Evolutionary conservation across 92 coral and sea anemone species (phyloP), one percentile per base, ranked within the genome.

Genomic region (Muricea muricata): DNA sequence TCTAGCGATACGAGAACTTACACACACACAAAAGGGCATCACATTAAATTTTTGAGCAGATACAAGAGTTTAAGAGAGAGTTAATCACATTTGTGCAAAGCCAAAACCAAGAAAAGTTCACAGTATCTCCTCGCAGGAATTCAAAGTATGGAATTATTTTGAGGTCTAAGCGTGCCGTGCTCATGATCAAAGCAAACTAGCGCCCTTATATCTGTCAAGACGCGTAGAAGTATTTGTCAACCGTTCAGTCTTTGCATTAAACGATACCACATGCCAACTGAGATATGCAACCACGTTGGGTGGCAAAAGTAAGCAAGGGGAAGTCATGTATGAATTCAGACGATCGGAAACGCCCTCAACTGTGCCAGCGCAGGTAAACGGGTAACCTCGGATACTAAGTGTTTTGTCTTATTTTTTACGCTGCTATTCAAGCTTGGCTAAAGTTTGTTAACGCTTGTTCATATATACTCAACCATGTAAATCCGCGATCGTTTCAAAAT

Each of bases 191-290:
- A 52, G 60, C 26, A 52, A 18, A 2, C 6, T 52, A 52, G 60
- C 60, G 60, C 18, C 60, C 18, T 17, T 25, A 52, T 52, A 23
- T 52, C 24, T 52, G 18, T 37, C 9, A 18, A 18, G 60, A 20
- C 24, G 2, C 60, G 23, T 28, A 63, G 70, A 63, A 63, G 70
- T 63, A 26, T 20, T 63, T 39, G 70, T 4, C 18, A 52, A 52
- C 37, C 30, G 68, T 60, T 60, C 28, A 60, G 68, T 60, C 68
- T 60, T 52, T 52, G 60, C 20, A 52, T 2, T 52, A 52, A 52
- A 52, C 68, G 68, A 60, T 60, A 60, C 37, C 70, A 39, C 37
- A 32, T 63, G 70, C 28, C 30, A 63, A 63, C 23, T 1, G 24
- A 52, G 20, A 17, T 25, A 18, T 52, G 23, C 18, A 52, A 18